Conservation (phyloP, 2,113 vertebrate genomes). For the Ptilonorhynchus violaceus region DNA sequence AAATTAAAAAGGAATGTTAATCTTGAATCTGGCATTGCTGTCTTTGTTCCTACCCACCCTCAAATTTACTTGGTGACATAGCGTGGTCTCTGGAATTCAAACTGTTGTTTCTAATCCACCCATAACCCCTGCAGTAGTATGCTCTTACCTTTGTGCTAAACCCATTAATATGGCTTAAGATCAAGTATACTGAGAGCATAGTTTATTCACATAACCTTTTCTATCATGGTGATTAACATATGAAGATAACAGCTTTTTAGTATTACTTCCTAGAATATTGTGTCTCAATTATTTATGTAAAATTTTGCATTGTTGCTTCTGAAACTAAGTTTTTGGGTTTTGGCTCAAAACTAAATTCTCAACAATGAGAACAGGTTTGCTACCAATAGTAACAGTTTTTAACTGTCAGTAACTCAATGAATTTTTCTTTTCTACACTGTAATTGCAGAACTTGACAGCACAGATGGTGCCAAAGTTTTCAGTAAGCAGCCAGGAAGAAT, state of each 20-base stretch:
- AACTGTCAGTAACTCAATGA: not conserved
- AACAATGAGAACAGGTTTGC: not conserved
- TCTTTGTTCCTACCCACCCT: not conserved
- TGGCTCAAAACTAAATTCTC: not conserved
- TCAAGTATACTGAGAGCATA: not conserved
- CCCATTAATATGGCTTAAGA: not conserved
- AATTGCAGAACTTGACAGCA: slow-evolving; percentile 91
- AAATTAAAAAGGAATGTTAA: not conserved
- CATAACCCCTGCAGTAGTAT: not conserved
- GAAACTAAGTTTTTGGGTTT: not conserved
- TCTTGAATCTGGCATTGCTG: not conserved
- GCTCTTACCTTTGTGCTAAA: not conserved
- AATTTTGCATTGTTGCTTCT: not conserved
- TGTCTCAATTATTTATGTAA: not conserved
- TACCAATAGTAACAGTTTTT: not conserved
- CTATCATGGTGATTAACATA: not conserved
- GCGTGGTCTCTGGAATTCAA: not conserved
- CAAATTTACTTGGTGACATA: not conserved
- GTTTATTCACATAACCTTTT: not conserved
- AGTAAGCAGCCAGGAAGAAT: slow-evolving; percentile 96
- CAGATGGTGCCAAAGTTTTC: slow-evolving; percentile 97
- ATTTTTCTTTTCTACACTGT: not conserved
- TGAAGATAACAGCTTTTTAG: not conserved
- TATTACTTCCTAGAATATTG: not conserved
- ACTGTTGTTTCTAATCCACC: not conserved